Conservation (phyloP, 2,888 invertebrate genomes). For the Synanthedon formicaeformis region DNA sequence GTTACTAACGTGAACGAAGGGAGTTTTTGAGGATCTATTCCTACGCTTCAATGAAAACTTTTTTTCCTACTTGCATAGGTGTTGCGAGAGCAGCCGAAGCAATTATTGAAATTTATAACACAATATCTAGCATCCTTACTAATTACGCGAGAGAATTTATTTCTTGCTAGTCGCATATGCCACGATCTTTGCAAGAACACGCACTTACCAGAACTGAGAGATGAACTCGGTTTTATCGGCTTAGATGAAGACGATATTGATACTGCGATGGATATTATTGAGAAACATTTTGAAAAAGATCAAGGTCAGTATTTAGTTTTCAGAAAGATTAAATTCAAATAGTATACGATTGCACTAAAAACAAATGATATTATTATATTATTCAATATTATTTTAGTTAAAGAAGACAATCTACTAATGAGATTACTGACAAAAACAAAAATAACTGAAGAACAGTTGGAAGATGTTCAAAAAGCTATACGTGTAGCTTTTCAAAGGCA, state of each 20-base stretch:
- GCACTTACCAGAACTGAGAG: slow-evolving; percentile 27
- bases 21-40: too few species aligned
- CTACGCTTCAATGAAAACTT: too few species aligned
- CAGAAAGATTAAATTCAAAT: too few species aligned
- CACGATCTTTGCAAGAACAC: slow-evolving; percentile 18
- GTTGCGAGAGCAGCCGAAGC: slow-evolving; percentile 74
- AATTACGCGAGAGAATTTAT: slow-evolving; percentile 72
- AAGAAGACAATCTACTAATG: slow-evolving; percentile 28
- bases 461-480: slow-evolving; percentile 22
- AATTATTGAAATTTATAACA: slow-evolving; percentile 75
- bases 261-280: slow-evolving; percentile 22
- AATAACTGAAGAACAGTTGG: slow-evolving; percentile 18
- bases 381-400: slow-evolving; percentile 15
- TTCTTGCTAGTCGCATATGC: slow-evolving; percentile 32
- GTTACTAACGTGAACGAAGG: too few species aligned
- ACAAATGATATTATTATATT: background rate
- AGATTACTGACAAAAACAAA: slow-evolving; percentile 21
- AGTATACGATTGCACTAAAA: too few species aligned
- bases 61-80: slow-evolving; percentile 69
- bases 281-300: slow-evolving; percentile 21
- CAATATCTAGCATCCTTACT: slow-evolving; percentile 76
- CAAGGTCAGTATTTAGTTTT: slow-evolving; percentile 14
- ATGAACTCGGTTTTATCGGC: slow-evolving; percentile 28
- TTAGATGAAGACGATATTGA: slow-evolving; percentile 21
- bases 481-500: slow-evolving; percentile 25